A percentile compares a stretch with the other conserved stretches of the same genome.
Conservation (phyloP, 1,140 invertebrate species). For the Apolygus lucorum region DNA sequence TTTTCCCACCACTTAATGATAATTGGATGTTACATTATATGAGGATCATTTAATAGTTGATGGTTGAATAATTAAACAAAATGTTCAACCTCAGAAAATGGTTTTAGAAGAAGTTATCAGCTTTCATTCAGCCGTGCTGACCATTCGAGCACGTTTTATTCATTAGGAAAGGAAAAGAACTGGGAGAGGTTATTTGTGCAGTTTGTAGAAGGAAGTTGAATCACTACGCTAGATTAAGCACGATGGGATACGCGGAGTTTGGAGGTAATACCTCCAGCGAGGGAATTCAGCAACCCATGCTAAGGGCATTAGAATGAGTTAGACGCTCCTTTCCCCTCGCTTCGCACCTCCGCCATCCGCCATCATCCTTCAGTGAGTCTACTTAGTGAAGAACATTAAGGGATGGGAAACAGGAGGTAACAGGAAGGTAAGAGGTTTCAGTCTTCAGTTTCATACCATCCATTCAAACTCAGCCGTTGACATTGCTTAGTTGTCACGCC, state of each 20-base stretch:
- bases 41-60: too few relatives aligned
- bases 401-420: not conserved
- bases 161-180: not conserved
- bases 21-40: too few relatives aligned
- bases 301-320: constrained; percentile 11
- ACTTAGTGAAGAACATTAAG: not conserved
- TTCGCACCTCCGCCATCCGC: not conserved
- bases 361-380: not conserved
- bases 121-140: too few relatives aligned
- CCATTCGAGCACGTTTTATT: too few relatives aligned
- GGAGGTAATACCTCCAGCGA: not conserved
- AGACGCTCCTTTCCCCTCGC: not conserved
- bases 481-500: not conserved
- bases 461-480: not conserved
- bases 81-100: too few relatives aligned
- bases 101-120: too few relatives aligned
- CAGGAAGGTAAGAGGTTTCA: not conserved
- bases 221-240: not conserved
- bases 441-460: not conserved
- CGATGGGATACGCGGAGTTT: not conserved
- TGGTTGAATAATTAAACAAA: too few relatives aligned
- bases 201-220: not conserved
- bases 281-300: not conserved
- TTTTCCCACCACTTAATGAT: too few relatives aligned
- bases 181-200: not conserved